A percentile compares a stretch with the other conserved stretches of the same genome.
Evolutionary conservation across 2,888 invertebrate genomes (phyloP).

Genomic region (Syrphus vitripennis): DNA sequence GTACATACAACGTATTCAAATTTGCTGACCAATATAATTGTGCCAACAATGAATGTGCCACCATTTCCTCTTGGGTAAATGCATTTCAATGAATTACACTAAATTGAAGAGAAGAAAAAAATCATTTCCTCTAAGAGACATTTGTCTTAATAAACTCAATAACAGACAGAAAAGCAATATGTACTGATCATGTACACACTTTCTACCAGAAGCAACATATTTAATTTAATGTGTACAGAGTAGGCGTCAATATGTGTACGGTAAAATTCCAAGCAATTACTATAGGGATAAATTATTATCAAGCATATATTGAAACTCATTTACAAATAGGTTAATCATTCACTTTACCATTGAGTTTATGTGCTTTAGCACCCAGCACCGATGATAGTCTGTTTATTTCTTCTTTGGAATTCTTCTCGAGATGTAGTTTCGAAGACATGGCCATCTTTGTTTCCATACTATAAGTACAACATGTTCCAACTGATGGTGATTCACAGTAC

Average conservation of each 20-base stretch:
- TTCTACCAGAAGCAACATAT: background rate
- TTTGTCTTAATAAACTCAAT: conserved; percentile 47
- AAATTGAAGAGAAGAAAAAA: background rate
- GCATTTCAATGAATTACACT: conserved; percentile 14
- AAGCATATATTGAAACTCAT: conserved; percentile 14
- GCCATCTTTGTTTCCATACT: conserved; percentile 86
- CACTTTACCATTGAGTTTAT: conserved; percentile 93
- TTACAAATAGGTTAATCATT: conserved; percentile 46
- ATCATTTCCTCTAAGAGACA: conserved; percentile 25
- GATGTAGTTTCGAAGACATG: conserved; percentile 87
- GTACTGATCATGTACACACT: background rate
- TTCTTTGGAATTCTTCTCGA: conserved; percentile 88
- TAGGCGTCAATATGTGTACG: conserved; percentile 14
- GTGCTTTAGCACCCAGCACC: conserved; percentile 88
- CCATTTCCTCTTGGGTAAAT: background rate
- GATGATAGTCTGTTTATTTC: conserved; percentile 89
- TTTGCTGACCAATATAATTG: background rate
- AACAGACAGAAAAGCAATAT: background rate
- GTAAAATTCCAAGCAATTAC: background rate
- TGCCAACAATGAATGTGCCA: background rate
- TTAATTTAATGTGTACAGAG: background rate
- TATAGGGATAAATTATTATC: conserved; percentile 10
- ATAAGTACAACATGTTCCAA: conserved; percentile 84
- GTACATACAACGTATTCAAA: background rate
- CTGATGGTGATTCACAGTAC: conserved; percentile 81